These are phyloP conservation scores for Hirtodrosophila cameraria DNA, from an alignment of 2,888 invertebrate species.

Conservation along the genomic window DNA sequence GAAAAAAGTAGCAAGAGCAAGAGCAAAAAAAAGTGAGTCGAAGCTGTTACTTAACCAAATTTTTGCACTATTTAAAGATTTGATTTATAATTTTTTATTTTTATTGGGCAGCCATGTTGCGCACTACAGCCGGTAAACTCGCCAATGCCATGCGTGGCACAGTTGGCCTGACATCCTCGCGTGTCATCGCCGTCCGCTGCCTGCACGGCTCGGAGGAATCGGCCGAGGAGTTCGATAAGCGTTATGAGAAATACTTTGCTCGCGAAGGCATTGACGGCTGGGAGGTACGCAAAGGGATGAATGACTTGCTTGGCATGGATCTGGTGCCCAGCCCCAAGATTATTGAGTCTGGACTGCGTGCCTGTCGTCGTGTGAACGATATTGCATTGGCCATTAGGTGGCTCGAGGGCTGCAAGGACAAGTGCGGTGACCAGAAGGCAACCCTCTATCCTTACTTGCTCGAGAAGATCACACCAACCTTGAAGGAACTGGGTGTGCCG, in stretches of 20 bases:
- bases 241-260: slow-evolving; percentile 93
- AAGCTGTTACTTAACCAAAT: slow-evolving; percentile 78
- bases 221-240: slow-evolving; percentile 93
- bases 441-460: slow-evolving; percentile 95
- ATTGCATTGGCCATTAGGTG: slow-evolving; percentile 96
- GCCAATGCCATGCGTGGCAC: slow-evolving; percentile 82
- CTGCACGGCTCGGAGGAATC: slow-evolving; percentile 87
- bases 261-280: slow-evolving; percentile 95
- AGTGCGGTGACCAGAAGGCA: slow-evolving; percentile 90
- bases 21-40: slow-evolving; percentile 62
- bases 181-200: slow-evolving; percentile 78
- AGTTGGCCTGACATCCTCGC: slow-evolving; percentile 71
- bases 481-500: slow-evolving; percentile 95
- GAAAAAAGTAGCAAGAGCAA: slow-evolving; percentile 65
- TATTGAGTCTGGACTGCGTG: slow-evolving; percentile 93
- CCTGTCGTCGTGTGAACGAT: slow-evolving; percentile 97
- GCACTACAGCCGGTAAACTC: slow-evolving; percentile 84
- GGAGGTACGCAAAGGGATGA: slow-evolving; percentile 97
- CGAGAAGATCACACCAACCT: slow-evolving; percentile 95
- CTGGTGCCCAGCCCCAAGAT: slow-evolving; percentile 96
- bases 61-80: slow-evolving; percentile 42
- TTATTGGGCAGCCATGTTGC: slow-evolving; percentile 84
- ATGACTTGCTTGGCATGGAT: slow-evolving; percentile 94
- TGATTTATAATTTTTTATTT: slow-evolving; percentile 15
- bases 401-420: slow-evolving; percentile 95